Percentiles rank a stretch among this genome's conserved stretches.
Evolutionary conservation across 2,113 vertebrate genomes (phyloP).

Genomic region (Semicossyphus pulcher): DNA sequence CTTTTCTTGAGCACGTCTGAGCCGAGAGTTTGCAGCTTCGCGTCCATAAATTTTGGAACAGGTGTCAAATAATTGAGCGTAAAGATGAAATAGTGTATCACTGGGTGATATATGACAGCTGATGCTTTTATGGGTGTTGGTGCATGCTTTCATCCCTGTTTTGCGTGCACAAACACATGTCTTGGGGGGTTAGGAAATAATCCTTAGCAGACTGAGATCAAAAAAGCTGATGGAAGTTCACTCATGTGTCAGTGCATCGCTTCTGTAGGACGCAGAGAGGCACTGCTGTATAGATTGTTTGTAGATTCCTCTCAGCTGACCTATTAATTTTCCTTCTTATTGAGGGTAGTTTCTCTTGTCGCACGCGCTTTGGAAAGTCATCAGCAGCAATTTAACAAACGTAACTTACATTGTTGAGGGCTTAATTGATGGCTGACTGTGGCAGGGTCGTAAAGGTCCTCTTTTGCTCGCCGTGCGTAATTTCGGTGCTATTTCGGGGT

Average conservation of each 20-base stretch:
- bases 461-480: conserved; percentile 65
- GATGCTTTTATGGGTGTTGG: conserved; percentile 73
- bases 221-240: conserved; percentile 72
- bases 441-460: conserved; percentile 51
- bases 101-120: conserved; percentile 74
- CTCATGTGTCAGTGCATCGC: conserved; percentile 64
- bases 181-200: conserved; percentile 75
- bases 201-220: conserved; percentile 73
- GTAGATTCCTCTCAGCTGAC: conserved; percentile 54
- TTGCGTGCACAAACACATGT: conserved; percentile 76
- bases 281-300: conserved; percentile 40
- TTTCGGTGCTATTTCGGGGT: conserved; percentile 62
- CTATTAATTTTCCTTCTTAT: conserved; percentile 61
- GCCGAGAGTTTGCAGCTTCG: conserved; percentile 23
- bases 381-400: conserved; percentile 55
- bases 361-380: conserved; percentile 53
- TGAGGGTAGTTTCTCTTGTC: conserved; percentile 41
- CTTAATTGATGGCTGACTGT: conserved; percentile 67
- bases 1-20: conserved; percentile 19
- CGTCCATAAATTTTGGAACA: conserved; percentile 69
- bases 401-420: conserved; percentile 60
- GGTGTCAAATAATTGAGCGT: conserved; percentile 77
- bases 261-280: conserved; percentile 54
- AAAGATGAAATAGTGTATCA: conserved; percentile 73
- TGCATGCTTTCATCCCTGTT: conserved; percentile 76